Conservation (phyloP, 2,888 invertebrate genomes). For the Hypomecis punctinalis region DNA sequence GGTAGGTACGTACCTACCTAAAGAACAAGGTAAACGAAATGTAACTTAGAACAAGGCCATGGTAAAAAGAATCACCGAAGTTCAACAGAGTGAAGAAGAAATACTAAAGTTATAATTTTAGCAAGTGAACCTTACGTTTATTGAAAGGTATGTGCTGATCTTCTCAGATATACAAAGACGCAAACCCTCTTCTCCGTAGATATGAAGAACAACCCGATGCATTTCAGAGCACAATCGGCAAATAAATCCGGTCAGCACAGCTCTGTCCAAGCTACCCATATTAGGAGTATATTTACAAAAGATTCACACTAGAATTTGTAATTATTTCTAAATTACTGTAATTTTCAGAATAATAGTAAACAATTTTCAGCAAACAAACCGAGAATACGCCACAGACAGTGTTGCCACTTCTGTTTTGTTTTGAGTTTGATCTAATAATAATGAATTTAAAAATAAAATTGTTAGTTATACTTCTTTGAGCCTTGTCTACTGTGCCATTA, state of each 20-base stretch:
- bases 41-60: slow-evolving; percentile 7
- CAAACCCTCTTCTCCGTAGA: slow-evolving; percentile 92
- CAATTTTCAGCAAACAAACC: slow-evolving; percentile 1
- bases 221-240: slow-evolving; percentile 94
- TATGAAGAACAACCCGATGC: slow-evolving; percentile 93
- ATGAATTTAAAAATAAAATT: too few relatives aligned
- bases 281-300: slow-evolving; percentile 5
- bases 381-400: neutral
- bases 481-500: too few relatives aligned
- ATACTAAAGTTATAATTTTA: neutral
- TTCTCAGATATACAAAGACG: slow-evolving; percentile 91
- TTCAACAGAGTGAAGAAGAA: neutral
- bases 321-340: neutral
- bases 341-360: slow-evolving; percentile 14
- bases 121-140: slow-evolving; percentile 86
- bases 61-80: slow-evolving; percentile 6
- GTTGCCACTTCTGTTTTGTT: too few relatives aligned
- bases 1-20: neutral
- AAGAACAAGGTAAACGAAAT: slow-evolving; percentile 2
- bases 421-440: too few relatives aligned
- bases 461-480: too few relatives aligned
- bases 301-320: neutral
- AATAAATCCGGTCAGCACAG: slow-evolving; percentile 92
- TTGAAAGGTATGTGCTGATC: slow-evolving; percentile 92
- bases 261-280: slow-evolving; percentile 94